Percentiles rank a stretch among this genome's conserved stretches.
These are phyloP conservation scores for Menura novaehollandiae DNA, from an alignment of 2,113 vertebrate genomes.

Conservation along the genomic window DNA sequence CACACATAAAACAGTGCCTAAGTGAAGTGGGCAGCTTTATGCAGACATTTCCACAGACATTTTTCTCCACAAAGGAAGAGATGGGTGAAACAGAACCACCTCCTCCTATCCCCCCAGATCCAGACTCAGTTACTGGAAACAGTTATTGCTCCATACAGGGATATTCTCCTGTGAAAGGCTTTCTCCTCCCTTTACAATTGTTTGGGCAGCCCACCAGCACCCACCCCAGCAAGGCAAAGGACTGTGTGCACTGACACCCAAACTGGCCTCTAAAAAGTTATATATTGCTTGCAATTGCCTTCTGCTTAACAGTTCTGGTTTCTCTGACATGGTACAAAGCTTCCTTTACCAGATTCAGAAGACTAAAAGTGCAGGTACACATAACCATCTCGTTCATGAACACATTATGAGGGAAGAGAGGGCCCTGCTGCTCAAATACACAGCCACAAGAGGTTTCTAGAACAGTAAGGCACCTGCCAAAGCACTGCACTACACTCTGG, in stretches of 20 bases:
- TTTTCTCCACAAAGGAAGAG: background rate
- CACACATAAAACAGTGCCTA: background rate
- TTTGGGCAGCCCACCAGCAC: background rate
- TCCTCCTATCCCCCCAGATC: background rate
- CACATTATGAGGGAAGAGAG: background rate
- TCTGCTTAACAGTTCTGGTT: background rate
- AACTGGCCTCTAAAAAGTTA: background rate
- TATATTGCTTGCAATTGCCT: rapidly evolving
- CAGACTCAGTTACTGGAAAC: background rate
- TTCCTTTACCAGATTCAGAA: background rate
- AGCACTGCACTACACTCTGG: background rate
- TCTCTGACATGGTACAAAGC: background rate
- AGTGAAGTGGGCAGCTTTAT: background rate
- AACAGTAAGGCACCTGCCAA: background rate
- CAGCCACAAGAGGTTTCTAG: background rate
- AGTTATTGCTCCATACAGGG: background rate
- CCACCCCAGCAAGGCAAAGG: background rate
- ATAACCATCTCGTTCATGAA: background rate
- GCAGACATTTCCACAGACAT: background rate
- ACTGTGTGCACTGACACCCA: background rate
- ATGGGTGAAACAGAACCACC: background rate
- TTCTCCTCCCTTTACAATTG: background rate
- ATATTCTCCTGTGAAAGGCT: background rate
- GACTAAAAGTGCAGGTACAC: background rate
- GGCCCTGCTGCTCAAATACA: background rate